phyloP scores from a whole-genome alignment of 2,888 invertebrate species.

The Coelinius sp. region DNA sequence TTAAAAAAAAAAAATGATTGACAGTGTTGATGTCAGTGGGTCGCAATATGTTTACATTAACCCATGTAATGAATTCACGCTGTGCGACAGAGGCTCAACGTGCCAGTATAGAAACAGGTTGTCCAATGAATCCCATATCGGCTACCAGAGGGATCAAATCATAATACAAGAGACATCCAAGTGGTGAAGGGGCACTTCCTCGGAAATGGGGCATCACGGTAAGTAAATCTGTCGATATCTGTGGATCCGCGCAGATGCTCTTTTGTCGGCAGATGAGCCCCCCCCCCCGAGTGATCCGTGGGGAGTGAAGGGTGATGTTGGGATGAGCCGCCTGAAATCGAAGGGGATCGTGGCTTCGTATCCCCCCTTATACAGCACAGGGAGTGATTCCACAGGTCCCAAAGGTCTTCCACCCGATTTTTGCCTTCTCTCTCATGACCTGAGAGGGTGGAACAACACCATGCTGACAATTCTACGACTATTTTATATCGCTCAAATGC shows the following conservation, averaged over 20 bases:
- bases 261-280: slow-evolving; percentile 54
- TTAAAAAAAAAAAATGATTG: slow-evolving; percentile 41
- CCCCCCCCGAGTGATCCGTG: slow-evolving; percentile 31
- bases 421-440: not conserved
- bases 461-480: slow-evolving; percentile 53
- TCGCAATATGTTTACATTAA: slow-evolving; percentile 70
- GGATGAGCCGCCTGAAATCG: slow-evolving; percentile 33
- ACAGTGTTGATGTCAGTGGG: slow-evolving; percentile 50
- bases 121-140: slow-evolving; percentile 55
- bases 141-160: slow-evolving; percentile 48
- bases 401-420: slow-evolving; percentile 14
- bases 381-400: slow-evolving; percentile 63
- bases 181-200: slow-evolving; percentile 39
- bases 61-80: slow-evolving; percentile 68
- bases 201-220: slow-evolving; percentile 26
- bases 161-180: slow-evolving; percentile 13
- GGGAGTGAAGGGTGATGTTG: slow-evolving; percentile 34
- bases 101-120: slow-evolving; percentile 44
- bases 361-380: slow-evolving; percentile 44
- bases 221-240: slow-evolving; percentile 38
- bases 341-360: slow-evolving; percentile 32
- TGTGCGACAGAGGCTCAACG: slow-evolving; percentile 43
- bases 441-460: slow-evolving; percentile 9
- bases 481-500: slow-evolving; percentile 67
- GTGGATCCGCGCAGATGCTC: slow-evolving; percentile 52